A percentile compares a stretch with the other conserved stretches of the same genome.
Conservation (phyloP, 2,113 vertebrate genomes). For the Ivindomyrus marchei region DNA sequence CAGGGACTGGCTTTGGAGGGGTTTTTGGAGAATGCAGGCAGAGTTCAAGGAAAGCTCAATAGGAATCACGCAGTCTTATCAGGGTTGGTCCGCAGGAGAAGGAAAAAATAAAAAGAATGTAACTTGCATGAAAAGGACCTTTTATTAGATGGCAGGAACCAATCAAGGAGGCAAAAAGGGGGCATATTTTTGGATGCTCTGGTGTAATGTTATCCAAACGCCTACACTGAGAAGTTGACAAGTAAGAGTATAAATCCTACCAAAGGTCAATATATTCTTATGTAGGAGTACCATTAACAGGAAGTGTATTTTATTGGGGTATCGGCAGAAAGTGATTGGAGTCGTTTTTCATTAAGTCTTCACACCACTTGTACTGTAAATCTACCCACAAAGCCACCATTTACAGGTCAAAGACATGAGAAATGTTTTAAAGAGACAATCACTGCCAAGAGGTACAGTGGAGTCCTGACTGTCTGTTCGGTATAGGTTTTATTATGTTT, state of each 20-base stretch:
- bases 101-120: constrained; percentile 37
- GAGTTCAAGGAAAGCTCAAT: constrained; percentile 23
- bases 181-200: background rate
- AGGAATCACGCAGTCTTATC: constrained; percentile 40
- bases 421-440: background rate
- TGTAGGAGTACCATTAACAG: background rate
- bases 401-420: background rate
- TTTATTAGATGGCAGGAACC: constrained; percentile 24
- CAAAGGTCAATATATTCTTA: constrained; percentile 16
- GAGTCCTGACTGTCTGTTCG: background rate
- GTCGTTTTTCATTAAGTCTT: background rate
- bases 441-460: background rate
- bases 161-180: background rate
- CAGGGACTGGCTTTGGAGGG: background rate
- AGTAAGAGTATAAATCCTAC: background rate
- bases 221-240: background rate
- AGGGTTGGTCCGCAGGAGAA: constrained; percentile 35
- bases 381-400: background rate
- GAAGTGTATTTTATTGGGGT: background rate
- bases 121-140: constrained; percentile 43
- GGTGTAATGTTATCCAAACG: background rate
- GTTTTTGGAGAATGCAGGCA: constrained; percentile 12
- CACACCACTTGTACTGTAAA: background rate
- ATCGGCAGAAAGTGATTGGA: background rate
- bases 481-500: background rate